Conservation (phyloP, 2,888 invertebrate genomes). For the Plebejus melissa region DNA sequence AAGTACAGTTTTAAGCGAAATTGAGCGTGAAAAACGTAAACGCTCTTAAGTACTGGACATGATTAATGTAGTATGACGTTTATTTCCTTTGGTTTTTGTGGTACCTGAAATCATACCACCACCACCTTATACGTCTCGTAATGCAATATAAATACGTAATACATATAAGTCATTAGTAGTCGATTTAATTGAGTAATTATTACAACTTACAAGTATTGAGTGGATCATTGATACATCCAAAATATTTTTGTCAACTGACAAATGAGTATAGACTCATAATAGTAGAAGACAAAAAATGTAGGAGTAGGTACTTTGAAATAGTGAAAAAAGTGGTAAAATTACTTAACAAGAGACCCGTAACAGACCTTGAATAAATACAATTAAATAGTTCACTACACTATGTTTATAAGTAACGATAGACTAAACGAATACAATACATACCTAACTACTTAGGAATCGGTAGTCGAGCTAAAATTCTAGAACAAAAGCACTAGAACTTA, state of each 20-base stretch:
- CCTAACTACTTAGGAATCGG: not conserved
- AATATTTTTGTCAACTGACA: not conserved
- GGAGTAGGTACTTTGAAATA: no score
- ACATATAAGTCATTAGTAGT: not conserved
- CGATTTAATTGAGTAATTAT: not conserved
- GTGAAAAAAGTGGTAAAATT: not conserved
- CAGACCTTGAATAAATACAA: not conserved
- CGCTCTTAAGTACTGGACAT: no score
- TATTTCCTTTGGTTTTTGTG: not conserved
- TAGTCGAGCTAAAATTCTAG: not conserved
- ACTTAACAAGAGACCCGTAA: not conserved
- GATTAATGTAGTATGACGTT: not conserved
- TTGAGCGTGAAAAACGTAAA: no score
- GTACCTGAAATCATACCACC: not conserved
- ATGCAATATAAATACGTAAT: not conserved
- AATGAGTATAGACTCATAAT: no score
- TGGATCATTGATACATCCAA: not conserved
- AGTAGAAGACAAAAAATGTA: no score
- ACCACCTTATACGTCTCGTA: not conserved
- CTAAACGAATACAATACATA: not conserved
- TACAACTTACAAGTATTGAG: not conserved
- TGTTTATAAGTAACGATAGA: conserved; percentile 1
- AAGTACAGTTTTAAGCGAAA: no score
- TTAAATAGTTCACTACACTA: not conserved
- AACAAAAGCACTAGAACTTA: not conserved